Conservation (phyloP, 2,113 vertebrate genomes). For the Labeo catla region DNA sequence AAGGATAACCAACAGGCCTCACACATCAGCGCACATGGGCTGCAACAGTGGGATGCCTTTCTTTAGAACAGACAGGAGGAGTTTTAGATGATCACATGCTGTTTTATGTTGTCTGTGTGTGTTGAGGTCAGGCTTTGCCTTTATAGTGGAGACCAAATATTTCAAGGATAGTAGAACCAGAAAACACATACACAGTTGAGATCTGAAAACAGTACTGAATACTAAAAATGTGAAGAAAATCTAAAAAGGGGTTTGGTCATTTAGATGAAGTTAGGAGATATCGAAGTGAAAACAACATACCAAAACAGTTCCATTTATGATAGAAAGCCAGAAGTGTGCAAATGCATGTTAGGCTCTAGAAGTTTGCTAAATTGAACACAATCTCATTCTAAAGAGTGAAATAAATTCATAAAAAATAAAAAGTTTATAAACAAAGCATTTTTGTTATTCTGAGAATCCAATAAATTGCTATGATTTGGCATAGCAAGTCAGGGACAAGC, state of each 20-base stretch:
- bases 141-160: not conserved
- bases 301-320: not conserved
- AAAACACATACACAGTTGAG: not conserved
- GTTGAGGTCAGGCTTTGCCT: not conserved
- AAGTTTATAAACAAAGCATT: not conserved
- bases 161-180: not conserved
- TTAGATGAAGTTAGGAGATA: not conserved
- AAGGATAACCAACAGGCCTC: conserved; percentile 27
- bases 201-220: not conserved
- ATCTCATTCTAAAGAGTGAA: not conserved
- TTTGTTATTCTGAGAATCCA: not conserved
- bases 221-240: not conserved
- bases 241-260: not conserved
- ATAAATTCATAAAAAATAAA: not conserved
- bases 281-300: not conserved
- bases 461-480: not conserved
- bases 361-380: not conserved
- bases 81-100: not conserved
- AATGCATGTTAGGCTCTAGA: not conserved
- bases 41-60: not conserved
- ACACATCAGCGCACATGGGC: conserved; percentile 19
- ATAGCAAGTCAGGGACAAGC: not conserved
- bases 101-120: not conserved
- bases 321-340: not conserved
- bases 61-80: not conserved